These are phyloP conservation scores for Tethea ocularis DNA, from an alignment of 2,888 invertebrate genomes.

Conservation along the genomic window DNA sequence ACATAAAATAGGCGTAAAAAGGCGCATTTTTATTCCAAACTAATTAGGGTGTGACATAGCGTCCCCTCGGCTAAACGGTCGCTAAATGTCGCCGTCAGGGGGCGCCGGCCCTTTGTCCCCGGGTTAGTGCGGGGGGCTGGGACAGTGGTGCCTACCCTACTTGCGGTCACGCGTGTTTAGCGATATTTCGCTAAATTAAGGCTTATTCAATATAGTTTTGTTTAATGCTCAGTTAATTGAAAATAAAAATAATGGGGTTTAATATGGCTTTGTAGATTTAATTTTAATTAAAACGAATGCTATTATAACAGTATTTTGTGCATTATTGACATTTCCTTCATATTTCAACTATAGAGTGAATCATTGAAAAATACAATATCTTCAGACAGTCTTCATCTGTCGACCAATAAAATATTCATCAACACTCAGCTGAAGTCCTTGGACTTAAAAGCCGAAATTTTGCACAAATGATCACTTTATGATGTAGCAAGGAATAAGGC, in stretches of 20 bases:
- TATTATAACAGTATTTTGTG: too few relatives aligned
- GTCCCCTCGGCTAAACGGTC: constrained; percentile 50
- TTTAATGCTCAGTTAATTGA: constrained; percentile 16
- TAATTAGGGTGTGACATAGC: constrained; percentile 70
- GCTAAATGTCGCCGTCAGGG: constrained; percentile 42
- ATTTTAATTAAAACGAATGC: neutral
- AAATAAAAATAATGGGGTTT: neutral
- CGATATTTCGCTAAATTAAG: constrained; percentile 31
- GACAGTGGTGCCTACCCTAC: constrained; percentile 22
- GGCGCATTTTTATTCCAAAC: constrained; percentile 66
- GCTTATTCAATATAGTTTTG: constrained; percentile 51
- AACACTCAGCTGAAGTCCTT: too few relatives aligned
- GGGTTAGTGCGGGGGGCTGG: constrained; percentile 12
- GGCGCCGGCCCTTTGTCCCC: constrained; percentile 14
- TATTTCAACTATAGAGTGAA: too few relatives aligned
- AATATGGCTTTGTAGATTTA: neutral
- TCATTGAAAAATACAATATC: too few relatives aligned
- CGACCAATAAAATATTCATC: too few relatives aligned
- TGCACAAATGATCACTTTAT: too few relatives aligned
- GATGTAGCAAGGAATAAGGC: too few relatives aligned
- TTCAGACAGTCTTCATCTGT: too few relatives aligned
- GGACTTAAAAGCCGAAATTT: too few relatives aligned
- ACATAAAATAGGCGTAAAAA: constrained; percentile 67
- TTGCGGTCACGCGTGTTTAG: constrained; percentile 61
- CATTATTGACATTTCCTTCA: too few relatives aligned